phyloP scores from a whole-genome alignment of 2,797 vertebrate genomes.

The Antennarius maculatus region DNA sequence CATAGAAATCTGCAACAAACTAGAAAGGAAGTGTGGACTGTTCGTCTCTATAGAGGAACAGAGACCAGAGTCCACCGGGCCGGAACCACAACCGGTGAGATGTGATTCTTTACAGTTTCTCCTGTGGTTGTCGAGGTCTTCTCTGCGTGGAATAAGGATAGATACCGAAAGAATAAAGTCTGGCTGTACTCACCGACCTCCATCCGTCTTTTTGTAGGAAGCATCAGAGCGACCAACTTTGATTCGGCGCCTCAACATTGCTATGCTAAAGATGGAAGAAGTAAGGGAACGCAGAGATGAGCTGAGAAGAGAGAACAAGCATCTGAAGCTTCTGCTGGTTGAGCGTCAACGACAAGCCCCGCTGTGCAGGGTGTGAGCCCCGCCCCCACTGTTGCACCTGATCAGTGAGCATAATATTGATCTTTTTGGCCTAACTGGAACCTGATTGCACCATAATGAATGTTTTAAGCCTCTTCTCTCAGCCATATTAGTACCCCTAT shows the following conservation, averaged over 20 bases:
- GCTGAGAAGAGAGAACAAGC: conserved; percentile 49
- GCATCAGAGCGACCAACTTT: not conserved
- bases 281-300: conserved; percentile 14
- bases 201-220: conserved; percentile 9
- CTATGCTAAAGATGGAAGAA: conserved; percentile 20
- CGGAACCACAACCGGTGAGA: not conserved
- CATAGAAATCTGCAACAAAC: conserved; percentile 22
- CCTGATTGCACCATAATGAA: too few species aligned
- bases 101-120: too few species aligned
- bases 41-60: not conserved
- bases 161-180: too few species aligned
- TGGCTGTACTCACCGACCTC: too few species aligned
- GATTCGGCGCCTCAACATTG: accelerated
- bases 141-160: too few species aligned
- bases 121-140: too few species aligned
- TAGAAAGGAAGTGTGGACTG: conserved; percentile 19
- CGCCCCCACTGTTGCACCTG: too few species aligned
- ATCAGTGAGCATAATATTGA: too few species aligned
- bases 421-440: too few species aligned
- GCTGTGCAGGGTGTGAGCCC: not conserved
- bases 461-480: too few species aligned
- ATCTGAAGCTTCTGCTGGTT: conserved; percentile 31
- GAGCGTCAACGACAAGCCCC: too few species aligned
- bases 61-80: not conserved
- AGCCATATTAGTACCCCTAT: too few species aligned